Percentiles rank a stretch among this genome's conserved stretches.
Conservation (phyloP, 1,140 invertebrate species). For the Ericerus pela region DNA sequence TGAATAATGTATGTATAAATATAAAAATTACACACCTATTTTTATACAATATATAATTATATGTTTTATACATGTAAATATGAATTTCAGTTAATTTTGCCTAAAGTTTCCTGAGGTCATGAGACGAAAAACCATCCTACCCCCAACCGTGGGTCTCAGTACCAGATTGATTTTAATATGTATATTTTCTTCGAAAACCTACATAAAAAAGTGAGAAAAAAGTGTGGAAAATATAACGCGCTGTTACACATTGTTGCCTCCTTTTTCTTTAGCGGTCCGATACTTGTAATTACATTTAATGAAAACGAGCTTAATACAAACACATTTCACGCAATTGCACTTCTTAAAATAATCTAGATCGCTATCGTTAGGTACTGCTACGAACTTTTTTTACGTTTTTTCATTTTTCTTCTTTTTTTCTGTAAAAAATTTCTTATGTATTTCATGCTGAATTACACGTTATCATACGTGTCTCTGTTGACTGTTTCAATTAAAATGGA, state of each 20-base stretch:
- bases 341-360: constrained; percentile 11
- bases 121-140: too few relatives aligned
- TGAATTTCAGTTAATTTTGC: too few relatives aligned
- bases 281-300: constrained; percentile 9
- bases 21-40: too few relatives aligned
- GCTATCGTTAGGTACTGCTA: constrained; percentile 5
- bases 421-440: too few relatives aligned
- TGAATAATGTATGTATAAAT: too few relatives aligned
- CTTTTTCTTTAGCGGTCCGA: background rate
- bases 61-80: too few relatives aligned
- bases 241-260: constrained; percentile 7
- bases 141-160: too few relatives aligned
- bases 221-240: background rate
- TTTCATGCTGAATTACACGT: constrained; percentile 12
- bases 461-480: constrained; percentile 10
- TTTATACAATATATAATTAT: too few relatives aligned
- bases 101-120: too few relatives aligned
- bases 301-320: constrained; percentile 11
- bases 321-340: constrained; percentile 10
- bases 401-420: too few relatives aligned
- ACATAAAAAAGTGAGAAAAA: background rate
- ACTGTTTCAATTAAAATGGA: constrained; percentile 11
- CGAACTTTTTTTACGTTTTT: constrained; percentile 5
- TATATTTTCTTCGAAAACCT: background rate
- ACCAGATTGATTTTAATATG: too few relatives aligned